Conservation (phyloP, 1,140 invertebrate genomes). For the Cheumatopsyche charites region DNA sequence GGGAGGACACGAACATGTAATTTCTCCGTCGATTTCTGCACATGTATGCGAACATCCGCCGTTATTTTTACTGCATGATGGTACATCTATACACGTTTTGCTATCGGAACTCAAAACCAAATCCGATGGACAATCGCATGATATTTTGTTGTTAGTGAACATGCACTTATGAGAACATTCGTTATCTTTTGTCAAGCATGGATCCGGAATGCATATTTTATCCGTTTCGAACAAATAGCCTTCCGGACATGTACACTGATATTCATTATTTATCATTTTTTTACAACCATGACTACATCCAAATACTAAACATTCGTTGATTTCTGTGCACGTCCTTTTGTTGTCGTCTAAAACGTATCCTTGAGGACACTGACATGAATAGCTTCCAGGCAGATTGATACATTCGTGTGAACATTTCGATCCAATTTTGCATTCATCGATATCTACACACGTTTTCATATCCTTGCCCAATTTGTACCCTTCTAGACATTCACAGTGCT, state of each 20-base stretch:
- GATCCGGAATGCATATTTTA: not conserved
- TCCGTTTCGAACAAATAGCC: not conserved
- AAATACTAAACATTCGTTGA: not conserved
- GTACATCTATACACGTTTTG: not conserved
- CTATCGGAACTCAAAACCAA: not conserved
- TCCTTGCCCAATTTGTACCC: constrained; percentile 58
- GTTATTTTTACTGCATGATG: not conserved
- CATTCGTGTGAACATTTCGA: constrained; percentile 64
- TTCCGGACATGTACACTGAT: constrained; percentile 14
- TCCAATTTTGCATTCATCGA: constrained; percentile 62
- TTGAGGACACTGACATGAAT: constrained; percentile 67
- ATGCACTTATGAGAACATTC: constrained; percentile 3
- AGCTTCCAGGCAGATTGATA: constrained; percentile 70
- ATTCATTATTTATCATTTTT: not conserved
- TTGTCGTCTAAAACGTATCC: constrained; percentile 58
- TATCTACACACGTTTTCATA: constrained; percentile 58
- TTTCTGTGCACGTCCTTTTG: not conserved
- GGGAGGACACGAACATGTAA: not conserved
- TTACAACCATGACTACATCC: constrained; percentile 21
- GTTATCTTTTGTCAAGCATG: not conserved
- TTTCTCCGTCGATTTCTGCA: not conserved
- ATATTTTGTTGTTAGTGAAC: not conserved
- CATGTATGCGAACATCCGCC: constrained; percentile 12
- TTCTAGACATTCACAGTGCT: constrained; percentile 63
- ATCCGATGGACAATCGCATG: constrained; percentile 4